These are phyloP conservation scores for Halcyon senegalensis DNA, from an alignment of 2,113 vertebrate genomes.

Conservation along the genomic window DNA sequence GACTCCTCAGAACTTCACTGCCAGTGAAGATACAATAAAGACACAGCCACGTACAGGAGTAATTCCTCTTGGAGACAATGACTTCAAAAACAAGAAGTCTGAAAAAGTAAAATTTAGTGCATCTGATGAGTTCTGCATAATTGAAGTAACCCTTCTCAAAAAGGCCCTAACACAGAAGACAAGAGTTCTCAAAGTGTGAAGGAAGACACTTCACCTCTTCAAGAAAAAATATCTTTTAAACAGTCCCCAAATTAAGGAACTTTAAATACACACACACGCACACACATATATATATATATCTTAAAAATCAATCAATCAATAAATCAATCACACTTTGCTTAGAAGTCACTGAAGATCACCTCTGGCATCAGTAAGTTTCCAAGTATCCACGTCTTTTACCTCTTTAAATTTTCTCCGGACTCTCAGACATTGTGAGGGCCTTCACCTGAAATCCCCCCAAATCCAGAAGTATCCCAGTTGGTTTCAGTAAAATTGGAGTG, in stretches of 20 bases:
- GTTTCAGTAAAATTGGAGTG: background rate
- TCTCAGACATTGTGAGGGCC: background rate
- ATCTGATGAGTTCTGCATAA: background rate
- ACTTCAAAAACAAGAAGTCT: background rate
- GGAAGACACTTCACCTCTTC: background rate
- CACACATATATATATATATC: too few species aligned
- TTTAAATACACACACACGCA: background rate
- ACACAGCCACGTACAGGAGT: background rate
- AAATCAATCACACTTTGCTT: background rate
- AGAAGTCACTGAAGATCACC: background rate
- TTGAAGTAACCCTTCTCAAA: background rate
- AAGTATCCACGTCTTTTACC: background rate
- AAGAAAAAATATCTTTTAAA: background rate
- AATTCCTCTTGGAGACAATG: background rate
- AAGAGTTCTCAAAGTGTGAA: background rate
- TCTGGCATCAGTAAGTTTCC: background rate
- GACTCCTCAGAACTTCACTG: background rate
- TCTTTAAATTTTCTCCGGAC: background rate
- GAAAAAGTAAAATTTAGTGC: background rate
- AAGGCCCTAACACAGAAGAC: background rate
- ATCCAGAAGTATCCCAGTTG: background rate
- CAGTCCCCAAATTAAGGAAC: background rate
- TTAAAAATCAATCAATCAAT: too few species aligned
- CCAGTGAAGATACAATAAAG: background rate
- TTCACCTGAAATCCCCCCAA: background rate